Evolutionary conservation across 2,113 vertebrate species (phyloP).

Genomic region (Arizona elegans): DNA sequence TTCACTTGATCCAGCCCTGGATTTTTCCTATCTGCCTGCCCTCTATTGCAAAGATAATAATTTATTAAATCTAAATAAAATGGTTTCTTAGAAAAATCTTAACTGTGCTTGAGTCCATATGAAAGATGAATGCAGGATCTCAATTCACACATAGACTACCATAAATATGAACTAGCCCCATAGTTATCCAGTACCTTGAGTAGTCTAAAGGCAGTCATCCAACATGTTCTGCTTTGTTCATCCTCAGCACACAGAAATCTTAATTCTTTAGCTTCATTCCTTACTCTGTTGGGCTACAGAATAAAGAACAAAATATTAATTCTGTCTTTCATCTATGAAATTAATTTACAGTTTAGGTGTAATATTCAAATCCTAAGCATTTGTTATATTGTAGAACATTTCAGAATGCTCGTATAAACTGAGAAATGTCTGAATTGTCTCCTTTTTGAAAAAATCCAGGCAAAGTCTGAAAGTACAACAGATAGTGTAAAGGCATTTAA

Average conservation of each 20-base stretch:
- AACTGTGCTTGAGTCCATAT: not conserved
- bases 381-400: not conserved
- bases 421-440: not conserved
- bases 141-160: not conserved
- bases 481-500: not conserved
- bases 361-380: not conserved
- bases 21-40: not conserved
- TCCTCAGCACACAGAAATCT: constrained; percentile 92
- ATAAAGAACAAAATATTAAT: not conserved
- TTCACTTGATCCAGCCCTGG: not conserved
- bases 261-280: constrained; percentile 86
- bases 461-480: not conserved
- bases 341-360: not conserved
- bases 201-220: constrained; percentile 94
- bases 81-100: not conserved
- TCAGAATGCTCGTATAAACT: not conserved
- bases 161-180: not conserved
- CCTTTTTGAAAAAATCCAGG: not conserved
- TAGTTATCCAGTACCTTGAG: constrained; percentile 81
- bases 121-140: not conserved
- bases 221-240: constrained; percentile 87
- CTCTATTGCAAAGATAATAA: no score
- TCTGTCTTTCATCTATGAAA: not conserved
- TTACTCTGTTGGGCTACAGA: constrained; percentile 85
- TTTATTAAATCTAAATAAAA: not conserved